Conservation (phyloP, 2,888 invertebrate genomes). For the Schizotus pectinicornis region DNA sequence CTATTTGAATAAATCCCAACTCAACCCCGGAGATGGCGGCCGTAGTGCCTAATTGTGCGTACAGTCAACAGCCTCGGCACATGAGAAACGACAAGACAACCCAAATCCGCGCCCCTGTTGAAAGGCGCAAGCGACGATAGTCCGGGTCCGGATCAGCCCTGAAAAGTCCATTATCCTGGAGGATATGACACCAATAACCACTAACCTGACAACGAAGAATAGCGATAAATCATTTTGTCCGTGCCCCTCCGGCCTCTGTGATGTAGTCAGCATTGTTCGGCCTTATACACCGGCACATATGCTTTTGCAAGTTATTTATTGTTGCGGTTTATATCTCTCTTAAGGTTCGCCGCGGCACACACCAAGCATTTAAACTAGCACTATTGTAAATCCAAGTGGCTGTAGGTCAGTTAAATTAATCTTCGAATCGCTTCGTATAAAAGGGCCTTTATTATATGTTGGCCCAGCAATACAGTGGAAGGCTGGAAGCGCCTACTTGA, state of each 20-base stretch:
- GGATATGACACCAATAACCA: constrained; percentile 46
- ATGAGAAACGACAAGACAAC: not conserved
- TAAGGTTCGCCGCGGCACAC: constrained; percentile 21
- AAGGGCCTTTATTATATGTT: too few species aligned
- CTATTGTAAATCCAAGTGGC: constrained; percentile 16
- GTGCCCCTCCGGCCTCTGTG: constrained; percentile 15
- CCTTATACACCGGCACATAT: constrained; percentile 5
- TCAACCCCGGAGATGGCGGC: too few species aligned
- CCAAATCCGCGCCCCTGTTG: too few species aligned
- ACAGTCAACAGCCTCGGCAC: not conserved
- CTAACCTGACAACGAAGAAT: constrained; percentile 38
- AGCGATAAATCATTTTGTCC: constrained; percentile 37
- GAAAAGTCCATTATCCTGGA: constrained; percentile 44
- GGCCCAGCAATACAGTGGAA: too few species aligned
- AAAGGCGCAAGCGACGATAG: constrained; percentile 14
- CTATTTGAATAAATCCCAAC: too few species aligned
- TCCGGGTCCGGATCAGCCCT: constrained; percentile 34
- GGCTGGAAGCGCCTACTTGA: too few species aligned
- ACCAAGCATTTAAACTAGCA: constrained; percentile 13
- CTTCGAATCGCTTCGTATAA: constrained; percentile 9
- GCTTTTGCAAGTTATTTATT: constrained; percentile 22
- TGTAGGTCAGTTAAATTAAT: constrained; percentile 11
- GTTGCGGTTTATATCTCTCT: constrained; percentile 29
- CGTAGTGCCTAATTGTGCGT: constrained; percentile 8
- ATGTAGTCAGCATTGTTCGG: constrained; percentile 12